Percentiles rank a stretch among this genome's conserved stretches.
These are phyloP conservation scores for Clamator glandarius DNA, from an alignment of 2,797 vertebrate genomes.

Conservation along the genomic window DNA sequence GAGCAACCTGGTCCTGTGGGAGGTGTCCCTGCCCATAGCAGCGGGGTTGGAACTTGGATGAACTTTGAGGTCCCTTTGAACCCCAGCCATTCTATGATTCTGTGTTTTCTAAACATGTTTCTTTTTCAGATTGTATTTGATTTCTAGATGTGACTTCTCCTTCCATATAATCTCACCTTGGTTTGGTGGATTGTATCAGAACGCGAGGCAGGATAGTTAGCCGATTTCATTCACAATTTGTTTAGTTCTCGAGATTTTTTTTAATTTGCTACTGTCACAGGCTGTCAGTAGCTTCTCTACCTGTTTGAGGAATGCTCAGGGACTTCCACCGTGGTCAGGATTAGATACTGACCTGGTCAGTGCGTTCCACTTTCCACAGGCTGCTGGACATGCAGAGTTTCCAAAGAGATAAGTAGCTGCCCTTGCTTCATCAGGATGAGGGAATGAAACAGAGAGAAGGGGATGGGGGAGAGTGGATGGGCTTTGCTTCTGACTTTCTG, in stretches of 20 bases:
- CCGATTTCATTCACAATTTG: neutral
- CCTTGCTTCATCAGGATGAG: neutral
- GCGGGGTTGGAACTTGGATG: no score
- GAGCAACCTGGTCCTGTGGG: no score
- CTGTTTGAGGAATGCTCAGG: neutral
- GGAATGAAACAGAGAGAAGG: neutral
- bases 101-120: rapidly evolving
- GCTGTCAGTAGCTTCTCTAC: neutral
- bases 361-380: no score
- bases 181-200: neutral
- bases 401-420: no score
- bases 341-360: no score
- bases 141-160: neutral
- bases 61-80: no score
- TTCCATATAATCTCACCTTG: neutral
- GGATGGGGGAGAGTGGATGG: neutral
- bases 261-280: neutral
- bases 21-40: no score
- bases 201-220: neutral
- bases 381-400: no score
- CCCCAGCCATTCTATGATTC: no score
- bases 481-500: neutral
- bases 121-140: neutral
- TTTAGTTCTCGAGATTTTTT: neutral
- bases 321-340: neutral